Percentiles rank a stretch among this genome's conserved stretches.
These are phyloP conservation scores for Chlorodrepanis virens DNA, from an alignment of 2,113 vertebrate species.

Conservation along the genomic window DNA sequence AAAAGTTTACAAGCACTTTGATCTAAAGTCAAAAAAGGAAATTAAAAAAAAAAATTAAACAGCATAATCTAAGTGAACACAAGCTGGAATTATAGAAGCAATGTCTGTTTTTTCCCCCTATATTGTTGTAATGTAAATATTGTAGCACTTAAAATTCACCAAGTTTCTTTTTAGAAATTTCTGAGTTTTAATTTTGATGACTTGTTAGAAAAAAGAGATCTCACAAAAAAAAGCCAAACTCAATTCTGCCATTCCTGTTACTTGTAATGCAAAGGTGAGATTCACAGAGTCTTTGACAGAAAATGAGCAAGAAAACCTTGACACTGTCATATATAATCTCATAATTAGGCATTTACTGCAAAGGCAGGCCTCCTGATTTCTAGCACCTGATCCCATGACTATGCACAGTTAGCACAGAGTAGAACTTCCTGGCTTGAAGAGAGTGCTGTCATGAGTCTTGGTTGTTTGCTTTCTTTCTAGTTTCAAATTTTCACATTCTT, in stretches of 20 bases:
- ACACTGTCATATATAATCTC: background rate
- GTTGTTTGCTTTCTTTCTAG: background rate
- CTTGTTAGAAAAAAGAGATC: background rate
- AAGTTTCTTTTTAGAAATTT: background rate
- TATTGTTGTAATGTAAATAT: background rate
- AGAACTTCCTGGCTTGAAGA: background rate
- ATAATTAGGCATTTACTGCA: background rate
- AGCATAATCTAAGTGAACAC: background rate
- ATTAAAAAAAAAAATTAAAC: background rate
- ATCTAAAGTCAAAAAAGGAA: background rate
- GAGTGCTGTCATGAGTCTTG: background rate
- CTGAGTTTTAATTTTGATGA: background rate
- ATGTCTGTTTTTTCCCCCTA: background rate
- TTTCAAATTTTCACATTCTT: background rate
- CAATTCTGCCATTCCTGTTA: background rate
- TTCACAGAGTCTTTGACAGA: background rate
- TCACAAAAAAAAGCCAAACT: background rate
- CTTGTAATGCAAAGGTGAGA: background rate
- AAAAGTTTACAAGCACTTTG: background rate
- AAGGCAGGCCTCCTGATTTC: background rate
- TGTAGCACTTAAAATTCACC: background rate
- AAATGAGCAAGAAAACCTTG: background rate
- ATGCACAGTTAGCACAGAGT: background rate
- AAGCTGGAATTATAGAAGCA: background rate
- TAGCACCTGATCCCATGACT: background rate